phyloP scores from a whole-genome alignment of 1,140 invertebrate species.

The Colletes gigas region DNA sequence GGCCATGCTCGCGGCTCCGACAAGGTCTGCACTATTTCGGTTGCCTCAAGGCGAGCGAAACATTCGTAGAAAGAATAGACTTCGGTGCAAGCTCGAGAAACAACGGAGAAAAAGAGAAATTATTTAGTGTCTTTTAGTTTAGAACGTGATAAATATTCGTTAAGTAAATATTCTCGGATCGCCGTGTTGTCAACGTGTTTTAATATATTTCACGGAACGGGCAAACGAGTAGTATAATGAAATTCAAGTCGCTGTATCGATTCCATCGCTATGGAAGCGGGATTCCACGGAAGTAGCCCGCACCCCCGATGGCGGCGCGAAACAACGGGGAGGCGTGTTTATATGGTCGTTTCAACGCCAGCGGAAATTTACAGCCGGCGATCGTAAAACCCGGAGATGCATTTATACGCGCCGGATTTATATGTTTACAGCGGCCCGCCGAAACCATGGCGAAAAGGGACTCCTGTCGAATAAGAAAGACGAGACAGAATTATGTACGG shows the following conservation, averaged over 20 bases:
- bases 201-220: no score
- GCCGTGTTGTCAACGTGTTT: no score
- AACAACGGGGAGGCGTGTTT: conserved; percentile 53
- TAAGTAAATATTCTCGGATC: no score
- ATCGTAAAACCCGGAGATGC: conserved; percentile 66
- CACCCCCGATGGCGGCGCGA: conserved; percentile 45
- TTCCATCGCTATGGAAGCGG: conserved; percentile 1
- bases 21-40: conserved; percentile 6
- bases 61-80: conserved; percentile 20
- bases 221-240: not conserved
- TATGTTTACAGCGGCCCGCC: conserved; percentile 60
- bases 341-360: conserved; percentile 59
- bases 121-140: no score
- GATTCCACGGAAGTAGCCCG: conserved; percentile 24
- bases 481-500: conserved; percentile 54
- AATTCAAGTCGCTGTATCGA: not conserved
- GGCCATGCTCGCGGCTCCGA: no score
- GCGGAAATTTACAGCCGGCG: conserved; percentile 61
- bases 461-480: conserved; percentile 59
- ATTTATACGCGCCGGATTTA: conserved; percentile 66
- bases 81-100: conserved; percentile 13
- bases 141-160: no score
- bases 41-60: conserved; percentile 45
- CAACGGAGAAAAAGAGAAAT: not conserved
- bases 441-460: conserved; percentile 61